Base-by-base conservation (phyloP, 37 sponge, comb jelly and placozoan genomes). In the Hexactinellida sp. region DNA sequence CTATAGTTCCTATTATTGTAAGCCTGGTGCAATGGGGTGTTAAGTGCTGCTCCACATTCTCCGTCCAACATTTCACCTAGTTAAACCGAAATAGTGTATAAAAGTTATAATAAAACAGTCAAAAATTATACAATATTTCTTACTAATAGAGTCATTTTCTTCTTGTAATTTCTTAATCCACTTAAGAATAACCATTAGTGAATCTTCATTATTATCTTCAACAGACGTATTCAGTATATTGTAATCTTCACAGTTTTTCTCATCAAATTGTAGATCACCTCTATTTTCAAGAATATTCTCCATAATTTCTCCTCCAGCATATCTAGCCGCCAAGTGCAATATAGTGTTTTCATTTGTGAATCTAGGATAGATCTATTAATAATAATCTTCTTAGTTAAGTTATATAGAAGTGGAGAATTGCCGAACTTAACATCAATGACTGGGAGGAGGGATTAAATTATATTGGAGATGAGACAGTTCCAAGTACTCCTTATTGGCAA, bases 231-330 rank as follows among this genome's bases (percentile, higher is more conserved):
- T 10, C 25, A 63, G 76, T 32, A 63, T 63, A n/a, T 63, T 63
- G 34, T 21, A 63, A 3, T n/a, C 1, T 7, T 63, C 30, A 7
- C 19, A 32, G 30, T 63, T 63, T 63, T 21, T 1, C 34, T 23
- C 76, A 7, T 1, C 30, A n/a, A 63, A 25, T 7, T 63, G 19
- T 10, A 63, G 21, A 21, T 63, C 30, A 21, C 76, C 76, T 63
- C 25, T 63, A n/a, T 63, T 63, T 63, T 63, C 76, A 25, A 63
- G 30, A n/a, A 63, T 63, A 32, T 63, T 25, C 28, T 63, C 28
- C 76, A 63, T 63, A 7, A 63, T 63, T n/a, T 63, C 76, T 63
- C 13, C 76, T n/a, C 76, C 76, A 21, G 76, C 76, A 63, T 63
- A 23, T 63, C 76, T 10, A 7, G 76, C 76, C 3, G 76, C 76